These are phyloP conservation scores for Muscidifurax raptorellus DNA, from an alignment of 1,140 invertebrate species.

Conservation along the genomic window DNA sequence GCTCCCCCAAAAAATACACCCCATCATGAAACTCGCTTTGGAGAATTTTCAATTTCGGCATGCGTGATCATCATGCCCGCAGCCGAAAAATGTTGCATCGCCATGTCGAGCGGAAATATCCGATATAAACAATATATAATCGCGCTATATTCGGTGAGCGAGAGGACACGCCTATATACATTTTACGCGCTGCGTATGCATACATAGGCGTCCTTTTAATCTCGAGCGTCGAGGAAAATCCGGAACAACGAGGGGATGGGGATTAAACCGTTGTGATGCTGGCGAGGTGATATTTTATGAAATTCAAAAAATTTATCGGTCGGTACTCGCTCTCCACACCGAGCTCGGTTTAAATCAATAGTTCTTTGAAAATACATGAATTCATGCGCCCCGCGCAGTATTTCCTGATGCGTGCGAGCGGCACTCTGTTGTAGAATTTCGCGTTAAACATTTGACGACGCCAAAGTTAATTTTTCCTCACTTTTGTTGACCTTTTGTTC, in stretches of 20 bases:
- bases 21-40: too few species aligned
- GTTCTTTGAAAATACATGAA: slow-evolving; percentile 16
- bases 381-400: neutral
- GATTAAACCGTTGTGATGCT: neutral
- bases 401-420: neutral
- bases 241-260: neutral
- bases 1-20: too few species aligned
- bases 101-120: too few species aligned
- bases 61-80: too few species aligned
- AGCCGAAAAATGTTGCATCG: too few species aligned
- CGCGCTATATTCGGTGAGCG: neutral
- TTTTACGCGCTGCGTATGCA: neutral
- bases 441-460: neutral
- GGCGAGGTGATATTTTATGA: neutral
- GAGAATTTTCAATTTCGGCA: too few species aligned
- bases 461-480: too few species aligned
- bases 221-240: neutral
- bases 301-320: slow-evolving; percentile 15
- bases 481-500: too few species aligned
- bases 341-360: neutral
- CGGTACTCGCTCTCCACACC: neutral
- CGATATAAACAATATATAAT: neutral
- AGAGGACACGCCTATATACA: neutral
- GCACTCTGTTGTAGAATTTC: neutral
- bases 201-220: neutral